Base-by-base conservation (phyloP, 2,113 vertebrate genomes). In the Lepus europaeus region DNA sequence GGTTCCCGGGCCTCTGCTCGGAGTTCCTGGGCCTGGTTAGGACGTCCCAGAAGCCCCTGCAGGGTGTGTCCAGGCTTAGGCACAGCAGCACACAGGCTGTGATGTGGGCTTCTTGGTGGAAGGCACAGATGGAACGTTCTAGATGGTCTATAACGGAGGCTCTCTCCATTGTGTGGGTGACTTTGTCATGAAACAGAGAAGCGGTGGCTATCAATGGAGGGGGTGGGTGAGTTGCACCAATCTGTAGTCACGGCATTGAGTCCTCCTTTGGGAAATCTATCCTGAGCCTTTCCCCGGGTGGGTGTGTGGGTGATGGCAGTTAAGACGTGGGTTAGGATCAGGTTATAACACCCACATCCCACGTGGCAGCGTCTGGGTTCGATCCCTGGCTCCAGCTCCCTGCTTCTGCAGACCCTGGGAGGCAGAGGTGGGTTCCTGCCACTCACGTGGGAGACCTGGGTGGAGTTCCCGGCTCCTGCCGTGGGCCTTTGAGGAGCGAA, bases 211-310 rank as follows among this genome's bases (percentile, higher is more conserved):
- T 1, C 6, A 7, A 1, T 1, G 2, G 36, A 4, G 70, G 17
- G 11, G 6, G 64, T 61, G 10, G 23, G n/a, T 11, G 22, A 2
- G 36, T 39, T 8, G 0, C 0, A 17, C 9, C 0, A 1, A 59
- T 29, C 49, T 76, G 31, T 23, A 5, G 29, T 51, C 2, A 8
- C 0, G 0, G 2, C 1, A 0, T 17, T 19, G 31, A 29, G n/a
- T 84, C 56, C 3, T 27, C 45, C 5, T 5, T 14, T 10, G 51
- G 23, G 5, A 92, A 63, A 13, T 11, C 1, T 4, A 22, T 4
- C 25, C 36, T 8, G 17, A 9, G 81, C 49, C 19, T 12, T 14
- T 66, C 12, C 39, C 31, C n/a, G 61, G 63, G 31, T 27, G 56
- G 56, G 56, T 59, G 56, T 59, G 14, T 59, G 56, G 56, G 14